Conservation (phyloP, 1,140 invertebrate genomes). For the Elymnias hypermnestra region DNA sequence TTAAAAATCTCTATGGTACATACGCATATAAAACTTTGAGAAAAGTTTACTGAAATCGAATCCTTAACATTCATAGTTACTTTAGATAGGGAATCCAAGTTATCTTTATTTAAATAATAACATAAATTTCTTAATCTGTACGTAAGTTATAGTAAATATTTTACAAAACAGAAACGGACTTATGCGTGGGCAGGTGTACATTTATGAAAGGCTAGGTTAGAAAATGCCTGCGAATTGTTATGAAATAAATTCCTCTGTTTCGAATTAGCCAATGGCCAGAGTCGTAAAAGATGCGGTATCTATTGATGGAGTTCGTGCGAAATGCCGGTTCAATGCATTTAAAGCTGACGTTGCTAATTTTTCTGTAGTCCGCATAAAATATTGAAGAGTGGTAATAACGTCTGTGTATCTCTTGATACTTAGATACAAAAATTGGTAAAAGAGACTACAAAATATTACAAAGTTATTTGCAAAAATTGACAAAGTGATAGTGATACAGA, state of each 20-base stretch:
- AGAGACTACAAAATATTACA: not conserved
- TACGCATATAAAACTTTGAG: too few species aligned
- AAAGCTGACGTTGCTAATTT: conserved; percentile 1
- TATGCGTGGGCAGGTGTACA: conserved; percentile 1
- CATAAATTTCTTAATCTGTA: too few species aligned
- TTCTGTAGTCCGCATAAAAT: not conserved
- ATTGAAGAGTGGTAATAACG: not conserved
- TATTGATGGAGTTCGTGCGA: conserved; percentile 6
- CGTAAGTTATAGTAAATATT: not conserved
- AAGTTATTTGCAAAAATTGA: too few species aligned
- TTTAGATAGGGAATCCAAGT: too few species aligned
- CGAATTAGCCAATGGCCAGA: conserved; percentile 26
- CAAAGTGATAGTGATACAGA: too few species aligned
- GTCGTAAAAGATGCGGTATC: conserved; percentile 13
- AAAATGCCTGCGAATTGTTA: conserved; percentile 20
- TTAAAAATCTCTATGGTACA: too few species aligned
- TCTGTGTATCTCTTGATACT: not conserved
- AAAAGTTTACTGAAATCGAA: too few species aligned
- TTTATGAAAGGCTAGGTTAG: conserved; percentile 4
- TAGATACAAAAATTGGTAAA: not conserved
- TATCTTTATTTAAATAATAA: too few species aligned
- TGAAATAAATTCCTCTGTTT: conserved; percentile 23
- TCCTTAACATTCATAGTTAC: too few species aligned
- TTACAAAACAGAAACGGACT: not conserved
- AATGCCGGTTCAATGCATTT: conserved; percentile 12